Evolutionary conservation across 1,140 invertebrate species (phyloP), one percentile per base, ranked within the genome.

Genomic region (Bombus pascuorum): DNA sequence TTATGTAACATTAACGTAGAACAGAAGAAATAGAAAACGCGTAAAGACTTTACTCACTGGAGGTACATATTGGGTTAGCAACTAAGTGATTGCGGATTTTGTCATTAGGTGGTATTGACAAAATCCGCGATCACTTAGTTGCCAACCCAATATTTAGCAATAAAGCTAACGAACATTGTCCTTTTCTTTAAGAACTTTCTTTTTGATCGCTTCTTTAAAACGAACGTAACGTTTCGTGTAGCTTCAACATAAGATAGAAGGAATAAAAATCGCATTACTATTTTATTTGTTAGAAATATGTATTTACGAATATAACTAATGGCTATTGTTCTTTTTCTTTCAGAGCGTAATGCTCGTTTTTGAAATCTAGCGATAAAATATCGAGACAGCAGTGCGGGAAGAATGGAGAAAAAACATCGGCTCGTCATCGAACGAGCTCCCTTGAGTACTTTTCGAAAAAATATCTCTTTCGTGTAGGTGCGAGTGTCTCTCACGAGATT

Each of bases 401-500:
- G 39, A 28, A 53, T 34, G 39, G 73, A n/a, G 25, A 22, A 28
- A 18, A 70, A 57, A 18, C 25, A 39, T 83, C 81, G 34, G 3
- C 62, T 66, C 18, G 65, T 83, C 47, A 57, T 83, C 44, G 82
- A 10, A 32, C 37, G 22, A 44, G 42, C 42, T 85, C 53, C 66
- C 68, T 12, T 18, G 83, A 85, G 83, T 80, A 73, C 28, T 65
- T 85, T 80, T 65, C 32, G 32, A 78, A 85, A 85, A 79, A 53
- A 66, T 57, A 44, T 85, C 83, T 44, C 13, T 9, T 25, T n/a
- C 39, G 83, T 70, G 79, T 82, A 86, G 84, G 71, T 74, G 68
- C 73, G 62, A 80, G 79, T 59, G 68, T 87, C 84, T 90, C 81
- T 87, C 86, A 85, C 47, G 74, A 83, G 86, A 87, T 72, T 76